Evolutionary conservation across 2,113 vertebrate genomes (phyloP), one percentile per base, ranked within the genome.

Genomic region (Uropsilus gracilis): DNA sequence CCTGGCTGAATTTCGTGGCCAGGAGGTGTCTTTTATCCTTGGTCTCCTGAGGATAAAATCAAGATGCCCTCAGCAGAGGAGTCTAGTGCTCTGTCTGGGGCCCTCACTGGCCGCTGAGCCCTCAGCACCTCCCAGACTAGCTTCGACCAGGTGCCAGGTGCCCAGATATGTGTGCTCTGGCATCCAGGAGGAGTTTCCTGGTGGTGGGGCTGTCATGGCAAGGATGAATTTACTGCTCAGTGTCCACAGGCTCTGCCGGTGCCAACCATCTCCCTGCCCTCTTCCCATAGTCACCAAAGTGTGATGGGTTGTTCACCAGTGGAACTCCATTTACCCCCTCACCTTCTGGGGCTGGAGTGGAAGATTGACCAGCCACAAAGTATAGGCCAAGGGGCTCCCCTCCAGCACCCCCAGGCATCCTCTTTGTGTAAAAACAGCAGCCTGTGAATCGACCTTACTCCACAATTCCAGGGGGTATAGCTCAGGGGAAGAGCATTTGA

Each of bases 121-220:
- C 57, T 5, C 73, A 53, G 66, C 2, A 17, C 34, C 13, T 5
- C 73, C 24, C 18, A 55, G 20, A 6, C 10, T 20, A 5, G 50
- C 50, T 18, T 55, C 18, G 53, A 22, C 17, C 53, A 55, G 53
- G 53, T 55, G 53, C 53, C 18, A 55, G 53, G 53, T 55, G 53
- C 18, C 53, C 53, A 55, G 53, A 55, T n/a, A n/a, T 55, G 20
- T 55, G 53, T 22, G 53, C 53, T 5, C 53, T 55, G 20, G 18
- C 53, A 55, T 20, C 53, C 53, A 55, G 50, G 53, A 22, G 53
- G 53, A 22, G 20, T 7, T 18, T 55, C 53, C 53, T 22, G 8
- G 34, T 0, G 16, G n/a, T 5, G 0, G 11, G 10, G 50, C 59
- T 18, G 39, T 17, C 30, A 7, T 0, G 10, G 64, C 28, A 48